Conservation (phyloP, 2,888 invertebrate genomes). For the Drosophila leonis region DNA sequence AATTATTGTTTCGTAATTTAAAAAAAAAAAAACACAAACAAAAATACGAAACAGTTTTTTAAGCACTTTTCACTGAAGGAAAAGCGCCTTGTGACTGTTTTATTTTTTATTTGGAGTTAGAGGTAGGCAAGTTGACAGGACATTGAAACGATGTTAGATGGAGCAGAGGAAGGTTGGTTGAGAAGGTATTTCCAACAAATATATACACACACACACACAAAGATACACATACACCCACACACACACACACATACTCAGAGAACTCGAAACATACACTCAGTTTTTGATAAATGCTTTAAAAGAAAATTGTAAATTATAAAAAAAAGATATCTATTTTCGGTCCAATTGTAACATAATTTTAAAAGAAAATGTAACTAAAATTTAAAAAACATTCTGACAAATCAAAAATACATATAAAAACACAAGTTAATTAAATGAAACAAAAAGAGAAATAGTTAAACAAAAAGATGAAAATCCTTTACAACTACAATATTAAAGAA, state of each 20-base stretch:
- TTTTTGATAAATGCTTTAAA: conserved; percentile 66
- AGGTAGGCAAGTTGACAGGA: conserved; percentile 45
- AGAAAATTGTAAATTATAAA: conserved; percentile 39
- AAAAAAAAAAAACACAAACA: conserved; percentile 23
- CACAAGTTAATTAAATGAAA: conserved; percentile 49
- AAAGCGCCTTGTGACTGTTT: conserved; percentile 55
- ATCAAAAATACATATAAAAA: conserved; percentile 55
- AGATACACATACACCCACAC: not conserved
- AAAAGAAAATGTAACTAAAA: conserved; percentile 50
- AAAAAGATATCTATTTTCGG: conserved; percentile 65
- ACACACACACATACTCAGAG: conserved; percentile 17
- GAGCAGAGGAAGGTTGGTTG: conserved; percentile 51
- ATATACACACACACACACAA: conserved; percentile 16
- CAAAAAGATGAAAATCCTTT: conserved; percentile 38
- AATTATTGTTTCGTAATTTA: conserved; percentile 50
- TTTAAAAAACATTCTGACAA: conserved; percentile 57
- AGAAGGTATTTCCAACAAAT: conserved; percentile 70
- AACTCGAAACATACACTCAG: conserved; percentile 40
- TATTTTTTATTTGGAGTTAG: conserved; percentile 60
- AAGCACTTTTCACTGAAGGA: conserved; percentile 15
- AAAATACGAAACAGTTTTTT: conserved; percentile 28
- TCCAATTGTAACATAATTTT: conserved; percentile 69
- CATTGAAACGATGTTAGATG: conserved; percentile 41
- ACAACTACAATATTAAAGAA: conserved; percentile 52
- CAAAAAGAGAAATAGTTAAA: conserved; percentile 34